phyloP scores from a whole-genome alignment of 2,888 invertebrate species.

The Standfussiana lucernea region DNA sequence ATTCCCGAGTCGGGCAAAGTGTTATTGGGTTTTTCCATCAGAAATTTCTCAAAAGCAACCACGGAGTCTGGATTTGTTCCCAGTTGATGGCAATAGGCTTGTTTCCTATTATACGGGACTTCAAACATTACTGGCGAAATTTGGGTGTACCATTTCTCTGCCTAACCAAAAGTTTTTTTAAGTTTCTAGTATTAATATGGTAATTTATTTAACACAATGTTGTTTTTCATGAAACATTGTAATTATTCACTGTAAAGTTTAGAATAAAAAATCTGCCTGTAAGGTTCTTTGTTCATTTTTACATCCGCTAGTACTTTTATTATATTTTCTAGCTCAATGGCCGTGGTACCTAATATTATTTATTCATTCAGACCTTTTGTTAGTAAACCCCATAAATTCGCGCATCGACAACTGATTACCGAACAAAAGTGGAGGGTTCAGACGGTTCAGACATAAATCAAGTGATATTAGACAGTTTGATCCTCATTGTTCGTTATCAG shows the following conservation, averaged over 20 bases:
- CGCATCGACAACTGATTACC: constrained; percentile 45
- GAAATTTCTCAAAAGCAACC: too few relatives aligned
- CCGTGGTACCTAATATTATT: constrained; percentile 7
- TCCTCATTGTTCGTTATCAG: constrained; percentile 60
- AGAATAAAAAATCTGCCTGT: background rate
- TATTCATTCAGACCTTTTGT: constrained; percentile 47
- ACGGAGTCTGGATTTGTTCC: too few relatives aligned
- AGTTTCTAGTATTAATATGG: background rate
- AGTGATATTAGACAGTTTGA: constrained; percentile 60
- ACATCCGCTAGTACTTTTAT: background rate
- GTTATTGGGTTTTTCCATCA: too few relatives aligned
- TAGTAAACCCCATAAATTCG: constrained; percentile 58
- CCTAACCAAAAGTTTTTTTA: background rate
- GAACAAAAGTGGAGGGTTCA: constrained; percentile 53
- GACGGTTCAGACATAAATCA: constrained; percentile 61
- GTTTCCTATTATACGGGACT: too few relatives aligned
- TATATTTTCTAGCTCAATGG: background rate
- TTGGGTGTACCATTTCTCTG: too few relatives aligned
- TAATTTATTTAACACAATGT: background rate
- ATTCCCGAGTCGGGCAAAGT: too few relatives aligned
- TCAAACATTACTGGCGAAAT: too few relatives aligned
- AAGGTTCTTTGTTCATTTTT: background rate
- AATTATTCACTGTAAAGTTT: background rate
- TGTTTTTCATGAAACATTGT: background rate
- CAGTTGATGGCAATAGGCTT: too few relatives aligned